phyloP scores from a whole-genome alignment of 2,113 vertebrate species.

The Tenrec ecaudatus region DNA sequence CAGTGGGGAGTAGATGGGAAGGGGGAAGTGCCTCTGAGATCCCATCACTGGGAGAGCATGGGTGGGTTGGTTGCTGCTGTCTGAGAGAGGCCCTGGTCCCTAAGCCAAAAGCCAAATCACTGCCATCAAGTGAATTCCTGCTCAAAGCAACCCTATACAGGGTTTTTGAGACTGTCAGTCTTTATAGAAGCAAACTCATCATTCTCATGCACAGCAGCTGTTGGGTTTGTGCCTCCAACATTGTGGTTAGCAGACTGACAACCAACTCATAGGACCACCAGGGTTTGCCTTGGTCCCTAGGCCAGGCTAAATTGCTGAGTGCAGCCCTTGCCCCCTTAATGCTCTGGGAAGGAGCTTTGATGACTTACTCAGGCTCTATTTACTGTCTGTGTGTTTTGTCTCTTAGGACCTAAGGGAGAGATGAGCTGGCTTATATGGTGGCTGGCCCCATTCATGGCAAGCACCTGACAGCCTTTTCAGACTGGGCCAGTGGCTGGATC shows the following conservation, averaged over 20 bases:
- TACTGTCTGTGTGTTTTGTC: neutral
- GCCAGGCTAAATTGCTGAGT: neutral
- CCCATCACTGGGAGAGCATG: neutral
- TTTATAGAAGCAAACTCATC: too few species aligned
- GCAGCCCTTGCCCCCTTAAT: neutral
- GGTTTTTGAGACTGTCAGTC: too few species aligned
- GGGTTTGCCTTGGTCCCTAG: too few species aligned
- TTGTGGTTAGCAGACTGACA: too few species aligned
- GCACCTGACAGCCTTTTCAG: neutral
- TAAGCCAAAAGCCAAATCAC: neutral
- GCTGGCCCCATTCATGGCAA: neutral
- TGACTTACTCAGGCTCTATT: neutral
- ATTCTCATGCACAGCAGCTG: too few species aligned
- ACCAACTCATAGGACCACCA: too few species aligned
- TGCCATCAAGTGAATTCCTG: too few species aligned
- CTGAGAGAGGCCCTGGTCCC: neutral
- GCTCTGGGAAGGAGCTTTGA: slow-evolving; percentile 33
- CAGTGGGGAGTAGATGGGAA: neutral
- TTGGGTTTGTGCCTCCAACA: too few species aligned
- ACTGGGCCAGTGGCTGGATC: neutral
- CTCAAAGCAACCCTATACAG: too few species aligned
- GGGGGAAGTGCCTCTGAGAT: neutral
- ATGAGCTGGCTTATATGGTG: neutral
- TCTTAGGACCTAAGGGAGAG: neutral
- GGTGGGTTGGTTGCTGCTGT: neutral